Base-by-base conservation (phyloP, 2,113 vertebrate species). In the Pseudorectes ferrugineus region DNA sequence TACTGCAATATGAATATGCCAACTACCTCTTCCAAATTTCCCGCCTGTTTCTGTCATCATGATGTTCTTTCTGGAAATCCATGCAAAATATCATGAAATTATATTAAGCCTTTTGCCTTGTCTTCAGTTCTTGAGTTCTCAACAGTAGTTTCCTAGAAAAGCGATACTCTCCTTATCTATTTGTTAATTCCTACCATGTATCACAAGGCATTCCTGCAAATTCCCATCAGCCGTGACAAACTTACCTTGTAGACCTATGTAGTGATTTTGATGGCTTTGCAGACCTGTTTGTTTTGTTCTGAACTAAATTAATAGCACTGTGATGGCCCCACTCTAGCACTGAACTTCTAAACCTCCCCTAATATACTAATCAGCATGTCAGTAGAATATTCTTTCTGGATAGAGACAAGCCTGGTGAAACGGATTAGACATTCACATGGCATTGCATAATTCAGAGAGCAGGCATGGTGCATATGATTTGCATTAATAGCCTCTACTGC, bases 401-500 rank as follows among this genome's bases (percentile, higher is more conserved):
- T 98, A 94, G 95, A 98, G 95, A 97, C 95, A 97, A 97, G 94
- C 89, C 84, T 97, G 90, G 96, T 97, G 97, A 97, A 98, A 97
- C 33, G 51, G 96, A 97, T 98, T 96, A 97, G 97, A 96, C 97
- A 97, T 95, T 97, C 96, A 94, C 94, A 90, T 81, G 93, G 97
- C 89, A 96, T 97, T 98, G 96, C 97, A 97, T 97, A 98, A 97
- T 98, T 98, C 97, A 98, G 97, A 98, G 97, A 97, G 98, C 98
- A 97, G 96, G 97, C 92, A 96, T 81, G 88, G 93, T 97, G 98
- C 97, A 98, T 98, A 96, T 82, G 85, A 98, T 98, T 98, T 98
- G 97, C 98, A 98, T 98, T 98, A 98, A 98, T 98, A 97, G 96
- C 96, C 95, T 95, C 80, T 71, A 46, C 89, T 58, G 74, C 96